These are phyloP conservation scores for Emydocephalus ijimae DNA, from an alignment of 2,113 vertebrate genomes.

Conservation along the genomic window DNA sequence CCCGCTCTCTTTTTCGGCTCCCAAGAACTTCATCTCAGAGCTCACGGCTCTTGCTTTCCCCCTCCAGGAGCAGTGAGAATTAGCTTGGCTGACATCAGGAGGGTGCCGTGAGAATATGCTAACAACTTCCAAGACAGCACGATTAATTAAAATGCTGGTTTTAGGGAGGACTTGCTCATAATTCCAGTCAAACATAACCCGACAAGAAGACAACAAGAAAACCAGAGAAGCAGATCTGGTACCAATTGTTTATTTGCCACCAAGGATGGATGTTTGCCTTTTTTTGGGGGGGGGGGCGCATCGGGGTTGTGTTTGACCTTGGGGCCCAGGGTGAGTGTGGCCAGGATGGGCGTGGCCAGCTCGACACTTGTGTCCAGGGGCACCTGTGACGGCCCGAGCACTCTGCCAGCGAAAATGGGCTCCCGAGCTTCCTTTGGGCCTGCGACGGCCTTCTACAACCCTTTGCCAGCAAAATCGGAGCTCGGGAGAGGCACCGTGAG, in stretches of 20 bases:
- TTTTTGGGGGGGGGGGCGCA: background rate
- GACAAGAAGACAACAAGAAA: background rate
- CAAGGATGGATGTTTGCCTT: background rate
- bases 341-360: too few species aligned
- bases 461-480: too few species aligned
- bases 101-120: background rate
- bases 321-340: too few species aligned
- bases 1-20: background rate
- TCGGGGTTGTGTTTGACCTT: too few species aligned
- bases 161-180: background rate
- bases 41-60: background rate
- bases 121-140: background rate
- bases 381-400: too few species aligned
- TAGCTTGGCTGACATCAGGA: background rate
- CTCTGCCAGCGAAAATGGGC: too few species aligned
- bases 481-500: too few species aligned
- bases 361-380: too few species aligned
- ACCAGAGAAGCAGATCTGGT: background rate
- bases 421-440: fast-evolving
- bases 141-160: background rate
- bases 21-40: background rate
- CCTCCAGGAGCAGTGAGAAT: background rate
- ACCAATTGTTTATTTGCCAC: background rate
- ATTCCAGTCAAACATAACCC: background rate
- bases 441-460: too few species aligned